Evolutionary conservation across 2,888 invertebrate genomes (phyloP), one percentile per base, ranked within the genome.

Genomic region (Punctoribates punctum): DNA sequence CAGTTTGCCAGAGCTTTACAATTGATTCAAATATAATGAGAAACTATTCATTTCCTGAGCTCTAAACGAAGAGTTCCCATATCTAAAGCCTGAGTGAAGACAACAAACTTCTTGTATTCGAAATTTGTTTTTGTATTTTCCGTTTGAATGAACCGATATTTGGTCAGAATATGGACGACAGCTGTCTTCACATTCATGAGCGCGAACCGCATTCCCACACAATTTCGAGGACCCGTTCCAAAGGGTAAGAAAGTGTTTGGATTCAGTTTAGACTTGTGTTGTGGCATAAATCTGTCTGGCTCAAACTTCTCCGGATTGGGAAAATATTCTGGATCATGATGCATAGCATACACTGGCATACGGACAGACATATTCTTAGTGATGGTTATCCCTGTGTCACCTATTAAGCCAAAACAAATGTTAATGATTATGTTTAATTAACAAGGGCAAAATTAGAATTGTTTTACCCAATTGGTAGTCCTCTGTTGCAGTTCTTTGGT

Each of bases 241-340:
- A 34, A 34, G 34, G 34, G 34, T 34, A 34, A 8, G 34, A 34
- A 34, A 6, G 34, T 34, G 34, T 34, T 6, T 4, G 34, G 34
- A 34, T 8, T 4, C 4, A 34, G 4, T 8, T 34, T 34, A 34
- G 34, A 34, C 34, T 34, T 34, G 8, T 80, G 78, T 62, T 80
- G 77, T 0, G 78, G 77, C 13, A 78, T 51, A 73, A 79, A 80
- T 54, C 79, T 73, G 15, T 78, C 78, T 13, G 79, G 79, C 54
- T 79, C 72, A 20, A 77, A 79, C 20, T 42, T 54, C 23, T 77
- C 72, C 8, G 79, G 77, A 15, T 79, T 48, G 0, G 78, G 79
- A 51, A 67, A 79, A 42, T 74, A 70, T 20, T 78, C 73, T 2
- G 76, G 62, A 46, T 79, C 77, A 15, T 77, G 75, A 6, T 79